Base-by-base conservation (phyloP, 2,797 vertebrate species). In the Pantherophis alleghaniensis region DNA sequence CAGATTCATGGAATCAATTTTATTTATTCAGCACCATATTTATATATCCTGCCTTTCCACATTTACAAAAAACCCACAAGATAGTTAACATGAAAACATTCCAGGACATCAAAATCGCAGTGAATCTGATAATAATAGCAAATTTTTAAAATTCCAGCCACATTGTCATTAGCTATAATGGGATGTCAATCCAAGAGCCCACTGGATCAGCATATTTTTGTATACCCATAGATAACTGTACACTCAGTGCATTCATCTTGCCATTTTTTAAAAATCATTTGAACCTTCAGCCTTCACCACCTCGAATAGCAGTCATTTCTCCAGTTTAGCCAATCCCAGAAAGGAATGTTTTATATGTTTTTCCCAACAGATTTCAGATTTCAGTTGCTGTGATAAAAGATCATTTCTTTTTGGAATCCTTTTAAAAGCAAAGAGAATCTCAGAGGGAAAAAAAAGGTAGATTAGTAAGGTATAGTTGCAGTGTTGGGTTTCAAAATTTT, bases 1-100 rank as follows among this genome's bases (percentile, higher is more conserved):
- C 26, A 92, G 86, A n/a, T 69, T 69, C 83, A 91, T 11, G 2
- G 37, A 79, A 90, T 90, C 32, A 59, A 91, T 91, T 91, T 91
- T 47, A 91, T 83, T 59, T 57, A 59, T 91, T 32, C 57, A 83
- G 37, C 26, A 47, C 37, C 79, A 57, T 24, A 56, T 91, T 86
- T 91, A 47, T 18, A 60, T 18, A 60, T 14, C 74, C 90, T 60
- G 37, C 56, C 24, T 86, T 91, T 61, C 10, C 26, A 79, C 28
- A 56, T 79, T 92, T 92, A 59, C 26, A 59, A 86, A 83, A 86
- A 86, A n/a, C 47, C 56, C 74, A 60, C 90, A 60, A 51, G 26
- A 56, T 28, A 86, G 37, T 28, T 60, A 86, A n/a, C 56, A 60
- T 83, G 69, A 86, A 86, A 86, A 47, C 74, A 60, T 86, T 26